Conservation (phyloP, 2,888 invertebrate genomes). For the Gnatocerus cornutus region DNA sequence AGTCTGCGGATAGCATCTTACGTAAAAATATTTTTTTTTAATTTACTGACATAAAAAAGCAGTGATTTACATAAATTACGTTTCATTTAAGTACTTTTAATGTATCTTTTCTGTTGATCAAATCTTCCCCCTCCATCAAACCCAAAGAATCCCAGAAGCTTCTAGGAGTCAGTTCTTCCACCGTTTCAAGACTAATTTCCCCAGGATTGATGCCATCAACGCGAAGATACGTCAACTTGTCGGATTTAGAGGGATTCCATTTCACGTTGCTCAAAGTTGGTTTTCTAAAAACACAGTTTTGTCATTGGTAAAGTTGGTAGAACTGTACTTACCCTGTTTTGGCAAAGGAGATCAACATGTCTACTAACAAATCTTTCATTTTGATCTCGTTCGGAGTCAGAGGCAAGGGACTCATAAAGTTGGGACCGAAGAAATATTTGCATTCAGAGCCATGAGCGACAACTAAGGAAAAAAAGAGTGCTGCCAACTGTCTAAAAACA, state of each 20-base stretch:
- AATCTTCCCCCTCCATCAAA: neutral
- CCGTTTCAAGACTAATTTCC: neutral
- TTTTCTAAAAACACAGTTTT: constrained; percentile 37
- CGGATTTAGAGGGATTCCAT: neutral
- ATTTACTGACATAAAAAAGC: too few species aligned
- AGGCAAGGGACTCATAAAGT: neutral
- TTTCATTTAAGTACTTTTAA: too few species aligned
- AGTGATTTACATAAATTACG: too few species aligned
- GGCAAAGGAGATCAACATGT: constrained; percentile 47
- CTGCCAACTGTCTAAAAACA: too few species aligned
- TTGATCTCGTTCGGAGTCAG: constrained; percentile 38
- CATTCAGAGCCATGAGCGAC: constrained; percentile 47
- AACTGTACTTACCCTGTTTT: constrained; percentile 44
- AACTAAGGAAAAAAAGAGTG: constrained; percentile 35
- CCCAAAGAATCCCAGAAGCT: neutral
- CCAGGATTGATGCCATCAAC: constrained; percentile 1
- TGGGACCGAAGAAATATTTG: constrained; percentile 27
- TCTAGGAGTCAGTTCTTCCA: neutral
- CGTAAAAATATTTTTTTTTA: too few species aligned
- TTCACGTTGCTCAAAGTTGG: neutral
- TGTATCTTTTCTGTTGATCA: neutral
- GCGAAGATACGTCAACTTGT: neutral
- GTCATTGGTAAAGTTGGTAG: neutral
- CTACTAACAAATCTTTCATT: constrained; percentile 44
- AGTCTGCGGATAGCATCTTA: too few species aligned